Conservation (phyloP, 1,140 invertebrate species). For the Heliconius melpomene region DNA sequence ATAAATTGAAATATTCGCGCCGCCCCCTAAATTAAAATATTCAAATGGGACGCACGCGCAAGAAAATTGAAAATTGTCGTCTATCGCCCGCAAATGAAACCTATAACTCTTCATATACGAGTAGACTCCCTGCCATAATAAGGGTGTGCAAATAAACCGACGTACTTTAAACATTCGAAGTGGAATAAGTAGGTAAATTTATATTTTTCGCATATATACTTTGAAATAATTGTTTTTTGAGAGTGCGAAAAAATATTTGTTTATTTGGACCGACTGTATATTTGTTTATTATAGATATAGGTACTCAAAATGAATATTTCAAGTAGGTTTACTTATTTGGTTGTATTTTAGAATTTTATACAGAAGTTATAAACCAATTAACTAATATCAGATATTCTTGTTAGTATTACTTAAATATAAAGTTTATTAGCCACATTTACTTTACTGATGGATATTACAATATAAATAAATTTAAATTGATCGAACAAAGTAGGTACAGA, state of each 20-base stretch:
- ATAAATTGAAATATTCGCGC: constrained; percentile 81
- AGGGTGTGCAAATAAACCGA: constrained; percentile 12
- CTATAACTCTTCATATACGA: constrained; percentile 75
- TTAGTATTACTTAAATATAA: neutral
- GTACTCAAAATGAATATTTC: no score
- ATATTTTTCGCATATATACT: neutral
- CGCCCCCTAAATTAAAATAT: constrained; percentile 81
- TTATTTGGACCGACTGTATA: neutral
- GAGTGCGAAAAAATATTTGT: neutral
- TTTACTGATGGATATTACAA: neutral
- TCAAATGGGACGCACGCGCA: constrained; percentile 81
- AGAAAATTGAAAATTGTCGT: constrained; percentile 81
- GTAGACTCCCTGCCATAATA: constrained; percentile 50
- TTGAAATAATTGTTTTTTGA: neutral
- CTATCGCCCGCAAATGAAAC: constrained; percentile 81
- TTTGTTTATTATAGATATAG: no score
- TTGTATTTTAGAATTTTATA: no score
- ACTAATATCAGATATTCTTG: neutral
- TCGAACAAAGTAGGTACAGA: neutral
- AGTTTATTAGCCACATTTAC: neutral
- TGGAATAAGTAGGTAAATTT: neutral
- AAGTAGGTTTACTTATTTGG: no score
- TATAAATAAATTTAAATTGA: neutral
- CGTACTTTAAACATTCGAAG: neutral
- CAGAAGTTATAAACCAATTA: neutral